Percentiles rank a stretch among this genome's conserved stretches.
Evolutionary conservation across 2,113 vertebrate genomes (phyloP).

Genomic region (Choloepus hoffmanni): DNA sequence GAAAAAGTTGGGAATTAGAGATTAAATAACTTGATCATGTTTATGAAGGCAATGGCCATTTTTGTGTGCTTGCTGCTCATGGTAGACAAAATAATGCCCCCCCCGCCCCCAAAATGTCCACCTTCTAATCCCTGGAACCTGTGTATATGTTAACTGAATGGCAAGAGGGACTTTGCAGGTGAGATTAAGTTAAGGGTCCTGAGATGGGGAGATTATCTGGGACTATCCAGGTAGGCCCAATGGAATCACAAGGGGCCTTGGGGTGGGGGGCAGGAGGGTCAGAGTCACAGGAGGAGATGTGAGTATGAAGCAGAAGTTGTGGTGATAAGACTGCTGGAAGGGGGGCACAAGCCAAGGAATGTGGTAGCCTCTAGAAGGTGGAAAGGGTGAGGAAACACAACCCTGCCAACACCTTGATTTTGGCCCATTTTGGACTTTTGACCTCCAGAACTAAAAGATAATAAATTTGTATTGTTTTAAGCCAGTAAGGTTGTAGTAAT

Average conservation of each 20-base stretch:
- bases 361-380: not conserved
- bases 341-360: not conserved
- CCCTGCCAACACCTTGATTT: not conserved
- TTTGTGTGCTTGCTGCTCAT: not conserved
- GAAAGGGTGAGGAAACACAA: constrained; percentile 15
- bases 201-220: not conserved
- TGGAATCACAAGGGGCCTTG: not conserved
- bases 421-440: not conserved
- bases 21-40: constrained; percentile 29
- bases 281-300: not conserved
- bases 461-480: constrained; percentile 36
- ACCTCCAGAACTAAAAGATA: not conserved
- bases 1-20: constrained; percentile 36
- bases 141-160: not conserved
- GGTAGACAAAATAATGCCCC: not conserved
- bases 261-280: not conserved
- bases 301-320: not conserved
- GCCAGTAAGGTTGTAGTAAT: not conserved
- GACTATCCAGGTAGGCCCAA: not conserved
- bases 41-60: constrained; percentile 30
- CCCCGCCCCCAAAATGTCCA: not conserved
- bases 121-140: constrained; percentile 4
- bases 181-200: constrained; percentile 30
- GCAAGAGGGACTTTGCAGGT: constrained; percentile 24
- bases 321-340: not conserved